Evolutionary conservation across 1,140 invertebrate genomes (phyloP).

Genomic region (Camponotus pennsylvanicus): DNA sequence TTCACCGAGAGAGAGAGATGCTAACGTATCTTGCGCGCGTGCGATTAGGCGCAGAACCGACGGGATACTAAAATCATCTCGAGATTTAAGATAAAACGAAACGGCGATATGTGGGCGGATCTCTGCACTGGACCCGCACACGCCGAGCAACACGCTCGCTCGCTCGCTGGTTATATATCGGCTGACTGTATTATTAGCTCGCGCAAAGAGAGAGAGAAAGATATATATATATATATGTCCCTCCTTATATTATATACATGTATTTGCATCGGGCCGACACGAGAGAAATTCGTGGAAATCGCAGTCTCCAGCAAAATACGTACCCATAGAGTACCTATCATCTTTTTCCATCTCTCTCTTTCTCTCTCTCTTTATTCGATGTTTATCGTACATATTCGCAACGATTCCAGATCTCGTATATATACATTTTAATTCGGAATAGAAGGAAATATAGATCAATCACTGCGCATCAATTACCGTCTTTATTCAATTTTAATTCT

Average conservation of each 20-base stretch:
- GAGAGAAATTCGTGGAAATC: slow-evolving; percentile 65
- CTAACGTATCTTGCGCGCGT: neutral
- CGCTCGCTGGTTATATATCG: slow-evolving; percentile 61
- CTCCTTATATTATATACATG: slow-evolving; percentile 48
- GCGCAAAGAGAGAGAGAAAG: slow-evolving; percentile 45
- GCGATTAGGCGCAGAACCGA: slow-evolving; percentile 67
- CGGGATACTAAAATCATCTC: slow-evolving; percentile 77
- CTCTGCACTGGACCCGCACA: slow-evolving; percentile 49
- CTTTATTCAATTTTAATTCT: neutral
- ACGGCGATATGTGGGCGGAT: slow-evolving; percentile 75
- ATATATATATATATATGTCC: slow-evolving; percentile 27
- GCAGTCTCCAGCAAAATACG: neutral
- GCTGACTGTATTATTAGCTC: slow-evolving; percentile 79
- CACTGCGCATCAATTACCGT: too few species aligned
- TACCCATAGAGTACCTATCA: neutral
- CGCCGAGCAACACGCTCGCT: slow-evolving; percentile 47
- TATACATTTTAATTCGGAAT: neutral
- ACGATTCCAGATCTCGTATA: neutral
- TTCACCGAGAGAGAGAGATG: neutral
- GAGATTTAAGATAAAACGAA: slow-evolving; percentile 71
- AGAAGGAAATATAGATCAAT: neutral
- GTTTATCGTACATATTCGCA: slow-evolving; percentile 18
- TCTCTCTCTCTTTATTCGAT: neutral
- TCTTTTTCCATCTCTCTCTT: too few species aligned
- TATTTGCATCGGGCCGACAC: slow-evolving; percentile 43